A percentile compares a stretch with the other conserved stretches of the same genome.
Conservation (phyloP, 2,797 vertebrate species). For the Siniperca undulata region DNA sequence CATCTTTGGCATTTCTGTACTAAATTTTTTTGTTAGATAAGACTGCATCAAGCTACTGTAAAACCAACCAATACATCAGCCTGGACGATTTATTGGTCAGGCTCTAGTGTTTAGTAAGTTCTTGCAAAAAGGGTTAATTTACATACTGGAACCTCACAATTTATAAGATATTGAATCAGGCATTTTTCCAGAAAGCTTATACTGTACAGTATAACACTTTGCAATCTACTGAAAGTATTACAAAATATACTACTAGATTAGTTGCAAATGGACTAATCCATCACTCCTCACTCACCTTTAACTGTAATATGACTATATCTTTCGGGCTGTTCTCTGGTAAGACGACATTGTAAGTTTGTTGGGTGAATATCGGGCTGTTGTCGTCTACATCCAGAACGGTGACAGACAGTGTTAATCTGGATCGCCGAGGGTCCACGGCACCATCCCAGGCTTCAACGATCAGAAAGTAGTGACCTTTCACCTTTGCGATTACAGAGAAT, state of each 20-base stretch:
- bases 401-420: constrained; percentile 88
- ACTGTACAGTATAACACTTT: not conserved
- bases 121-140: not conserved
- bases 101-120: not conserved
- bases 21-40: not conserved
- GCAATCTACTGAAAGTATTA: not conserved
- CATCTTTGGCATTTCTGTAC: not conserved
- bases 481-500: constrained; percentile 54
- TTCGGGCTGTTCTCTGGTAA: constrained; percentile 93
- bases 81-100: not conserved
- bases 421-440: constrained; percentile 89
- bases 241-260: not conserved
- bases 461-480: constrained; percentile 89
- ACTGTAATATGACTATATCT: constrained; percentile 87
- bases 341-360: constrained; percentile 86
- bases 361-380: constrained; percentile 94
- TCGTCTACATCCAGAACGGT: constrained; percentile 96
- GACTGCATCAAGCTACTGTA: not conserved
- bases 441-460: constrained; percentile 93
- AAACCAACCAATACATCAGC: not conserved
- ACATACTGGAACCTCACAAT: not conserved
- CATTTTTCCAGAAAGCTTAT: not conserved
- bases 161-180: not conserved
- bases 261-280: not conserved
- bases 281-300: constrained; percentile 85